A percentile compares a stretch with the other conserved stretches of the same genome.
Conservation (phyloP, 2,888 invertebrate genomes). For the Lasius platythorax region DNA sequence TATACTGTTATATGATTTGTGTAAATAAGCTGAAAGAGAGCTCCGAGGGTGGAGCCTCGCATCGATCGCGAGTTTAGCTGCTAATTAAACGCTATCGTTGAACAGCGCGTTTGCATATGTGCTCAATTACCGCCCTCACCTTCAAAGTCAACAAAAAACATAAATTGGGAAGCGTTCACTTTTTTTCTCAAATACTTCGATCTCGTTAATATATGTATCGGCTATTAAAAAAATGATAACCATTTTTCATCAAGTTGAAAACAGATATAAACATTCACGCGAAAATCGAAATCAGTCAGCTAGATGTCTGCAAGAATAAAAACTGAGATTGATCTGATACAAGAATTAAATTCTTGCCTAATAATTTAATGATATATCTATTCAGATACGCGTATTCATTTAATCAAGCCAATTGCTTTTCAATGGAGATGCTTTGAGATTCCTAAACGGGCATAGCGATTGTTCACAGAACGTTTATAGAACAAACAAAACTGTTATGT, state of each 20-base stretch:
- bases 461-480: conserved; percentile 47
- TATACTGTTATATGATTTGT: conserved; percentile 51
- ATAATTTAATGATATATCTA: background rate
- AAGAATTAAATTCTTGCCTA: background rate
- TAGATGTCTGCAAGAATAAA: background rate
- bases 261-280: background rate
- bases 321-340: background rate
- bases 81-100: conserved; percentile 37
- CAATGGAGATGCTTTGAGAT: conserved; percentile 12
- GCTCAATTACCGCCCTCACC: conserved; percentile 25
- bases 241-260: background rate
- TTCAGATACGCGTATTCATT: background rate
- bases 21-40: conserved; percentile 48
- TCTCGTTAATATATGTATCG: background rate
- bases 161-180: conserved; percentile 22
- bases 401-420: background rate
- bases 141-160: conserved; percentile 17
- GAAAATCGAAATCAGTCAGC: background rate
- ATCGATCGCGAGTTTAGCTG: conserved; percentile 37
- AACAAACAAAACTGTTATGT: conserved; percentile 66
- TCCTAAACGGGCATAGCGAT: conserved; percentile 31
- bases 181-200: conserved; percentile 6
- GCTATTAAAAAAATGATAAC: background rate
- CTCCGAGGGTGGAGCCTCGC: background rate
- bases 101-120: conserved; percentile 33